Evolutionary conservation across 2,888 invertebrate genomes (phyloP).

Genomic region (Oxyscelio sp.): DNA sequence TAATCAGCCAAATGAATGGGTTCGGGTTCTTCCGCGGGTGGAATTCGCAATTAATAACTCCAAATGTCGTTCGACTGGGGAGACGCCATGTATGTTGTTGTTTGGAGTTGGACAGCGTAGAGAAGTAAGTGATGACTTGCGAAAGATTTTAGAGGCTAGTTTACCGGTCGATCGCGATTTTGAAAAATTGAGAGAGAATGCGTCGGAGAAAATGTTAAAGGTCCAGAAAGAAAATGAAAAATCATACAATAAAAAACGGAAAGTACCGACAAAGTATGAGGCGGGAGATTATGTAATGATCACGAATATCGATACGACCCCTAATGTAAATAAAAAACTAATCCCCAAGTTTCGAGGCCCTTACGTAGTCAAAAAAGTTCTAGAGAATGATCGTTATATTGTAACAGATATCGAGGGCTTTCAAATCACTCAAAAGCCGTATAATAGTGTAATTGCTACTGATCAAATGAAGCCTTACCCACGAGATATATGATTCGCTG

Average conservation of each 20-base stretch:
- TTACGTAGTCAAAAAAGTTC: slow-evolving; percentile 49
- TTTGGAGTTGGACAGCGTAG: not conserved
- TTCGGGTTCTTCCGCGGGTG: not conserved
- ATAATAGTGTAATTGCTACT: not conserved
- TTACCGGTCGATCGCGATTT: not conserved
- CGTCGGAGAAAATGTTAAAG: slow-evolving; percentile 42
- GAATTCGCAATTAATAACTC: not conserved
- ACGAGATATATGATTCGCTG: not conserved
- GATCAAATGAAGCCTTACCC: slow-evolving; percentile 10
- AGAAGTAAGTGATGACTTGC: not conserved
- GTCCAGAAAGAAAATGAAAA: slow-evolving; percentile 76
- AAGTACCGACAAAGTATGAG: slow-evolving; percentile 46
- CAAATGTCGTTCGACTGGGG: not conserved
- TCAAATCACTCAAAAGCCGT: not conserved
- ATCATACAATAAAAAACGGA: slow-evolving; percentile 77
- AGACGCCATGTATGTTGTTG: not conserved
- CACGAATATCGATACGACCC: slow-evolving; percentile 49
- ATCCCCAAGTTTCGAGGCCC: slow-evolving; percentile 66
- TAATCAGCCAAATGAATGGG: slow-evolving; percentile 70
- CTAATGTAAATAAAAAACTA: slow-evolving; percentile 58
- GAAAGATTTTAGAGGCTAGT: not conserved
- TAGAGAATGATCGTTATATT: slow-evolving; percentile 39
- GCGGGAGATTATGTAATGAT: slow-evolving; percentile 68
- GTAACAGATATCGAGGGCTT: not conserved
- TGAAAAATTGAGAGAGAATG: not conserved